Evolutionary conservation across 2,113 vertebrate species (phyloP).

Genomic region (Eulemur macaco): DNA sequence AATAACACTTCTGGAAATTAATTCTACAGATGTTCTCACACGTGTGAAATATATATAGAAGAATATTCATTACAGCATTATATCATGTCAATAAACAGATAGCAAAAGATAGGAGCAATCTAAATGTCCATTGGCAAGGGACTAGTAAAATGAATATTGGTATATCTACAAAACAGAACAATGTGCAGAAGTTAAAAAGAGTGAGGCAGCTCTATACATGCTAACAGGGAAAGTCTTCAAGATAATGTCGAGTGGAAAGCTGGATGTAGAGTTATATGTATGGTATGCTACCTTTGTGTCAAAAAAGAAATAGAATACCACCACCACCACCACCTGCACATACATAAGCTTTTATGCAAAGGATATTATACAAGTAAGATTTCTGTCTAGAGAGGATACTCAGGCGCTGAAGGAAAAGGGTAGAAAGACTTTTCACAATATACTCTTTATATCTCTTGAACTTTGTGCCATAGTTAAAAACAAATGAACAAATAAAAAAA

Average conservation of each 20-base stretch:
- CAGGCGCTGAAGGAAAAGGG: neutral
- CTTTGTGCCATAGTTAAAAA: conserved; percentile 44
- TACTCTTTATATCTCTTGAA: neutral
- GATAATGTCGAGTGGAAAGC: neutral
- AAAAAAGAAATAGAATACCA: neutral
- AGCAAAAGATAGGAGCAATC: neutral
- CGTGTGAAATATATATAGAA: neutral
- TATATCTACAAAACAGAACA: neutral
- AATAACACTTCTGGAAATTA: neutral
- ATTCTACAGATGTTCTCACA: neutral
- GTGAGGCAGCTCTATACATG: neutral
- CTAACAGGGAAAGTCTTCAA: neutral
- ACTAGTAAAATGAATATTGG: neutral
- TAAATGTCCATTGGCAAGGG: neutral
- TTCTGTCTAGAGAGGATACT: neutral
- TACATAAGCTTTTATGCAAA: neutral
- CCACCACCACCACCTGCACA: neutral
- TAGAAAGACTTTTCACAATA: neutral
- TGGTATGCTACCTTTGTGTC: neutral
- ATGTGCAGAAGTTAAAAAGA: neutral
- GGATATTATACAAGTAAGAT: neutral
- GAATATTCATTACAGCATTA: neutral
- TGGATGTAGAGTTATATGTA: neutral
- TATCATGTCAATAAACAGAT: neutral
- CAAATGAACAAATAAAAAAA: conserved; percentile 2